Percentiles rank a stretch among this genome's conserved stretches.
These are phyloP conservation scores for Poeciliopsis turrubarensis DNA, from an alignment of 2,113 vertebrate genomes.

Conservation along the genomic window DNA sequence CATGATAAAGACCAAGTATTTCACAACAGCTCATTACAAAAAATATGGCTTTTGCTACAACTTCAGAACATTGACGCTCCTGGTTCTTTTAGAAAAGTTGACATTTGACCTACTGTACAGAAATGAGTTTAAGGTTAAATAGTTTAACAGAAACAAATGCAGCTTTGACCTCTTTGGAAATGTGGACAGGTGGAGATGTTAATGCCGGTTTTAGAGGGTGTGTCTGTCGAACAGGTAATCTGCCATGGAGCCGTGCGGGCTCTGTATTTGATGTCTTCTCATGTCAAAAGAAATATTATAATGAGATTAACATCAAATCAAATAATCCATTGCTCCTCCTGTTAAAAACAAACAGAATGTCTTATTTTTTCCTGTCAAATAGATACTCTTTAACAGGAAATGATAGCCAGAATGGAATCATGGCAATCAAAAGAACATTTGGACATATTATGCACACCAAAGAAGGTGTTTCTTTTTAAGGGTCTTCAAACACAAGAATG, in stretches of 20 bases:
- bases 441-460: not conserved
- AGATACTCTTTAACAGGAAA: not conserved
- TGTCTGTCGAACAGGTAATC: constrained; percentile 83
- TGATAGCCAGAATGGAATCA: not conserved
- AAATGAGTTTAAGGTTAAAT: not conserved
- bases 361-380: not conserved
- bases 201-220: constrained; percentile 63
- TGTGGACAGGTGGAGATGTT: not conserved
- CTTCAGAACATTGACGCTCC: constrained; percentile 8
- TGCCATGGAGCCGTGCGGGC: constrained; percentile 67
- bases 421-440: not conserved
- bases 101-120: not conserved
- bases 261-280: no score
- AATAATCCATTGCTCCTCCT: not conserved
- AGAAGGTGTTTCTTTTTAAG: constrained; percentile 15
- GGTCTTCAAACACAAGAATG: constrained; percentile 23
- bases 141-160: constrained; percentile 7
- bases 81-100: constrained; percentile 7
- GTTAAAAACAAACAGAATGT: not conserved
- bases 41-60: constrained; percentile 4
- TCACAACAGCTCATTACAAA: constrained; percentile 30
- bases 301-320: no score
- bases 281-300: no score
- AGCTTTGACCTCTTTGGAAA: constrained; percentile 15
- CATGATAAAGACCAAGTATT: not conserved